Evolutionary conservation across 2,797 vertebrate genomes (phyloP), one percentile per base, ranked within the genome.

Genomic region (Cuniculus paca): DNA sequence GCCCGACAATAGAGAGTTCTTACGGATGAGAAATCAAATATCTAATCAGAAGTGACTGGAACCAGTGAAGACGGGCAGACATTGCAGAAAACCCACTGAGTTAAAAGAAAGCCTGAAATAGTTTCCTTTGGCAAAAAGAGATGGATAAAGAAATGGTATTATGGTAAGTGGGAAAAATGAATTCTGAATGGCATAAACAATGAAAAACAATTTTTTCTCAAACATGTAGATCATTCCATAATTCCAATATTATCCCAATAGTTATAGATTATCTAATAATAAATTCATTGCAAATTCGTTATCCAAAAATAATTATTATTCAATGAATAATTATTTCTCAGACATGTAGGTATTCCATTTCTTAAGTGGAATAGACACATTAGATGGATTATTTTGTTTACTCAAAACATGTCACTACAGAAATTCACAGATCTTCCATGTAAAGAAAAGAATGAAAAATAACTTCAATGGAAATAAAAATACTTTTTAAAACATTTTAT

Each of bases 201-300:
- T 58, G 26, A 94, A 78, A 31, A 80, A 68, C 72, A 82, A 82
- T 48, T 75, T 74, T 94, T 94, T 88, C 83, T 82, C 54, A 87
- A 11, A 45, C 50, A 92, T 58, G 74, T 81, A 72, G 34, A 61
- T 70, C 13, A 75, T 31, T 45, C 42, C 39, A 75, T 45, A 48
- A 75, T 75, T 45, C 26, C 14, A 48, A 14, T 48, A 48, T 75
- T 48, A 75, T 31, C 13, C 72, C 72, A 75, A 31, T 16, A 31
- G 72, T 75, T 31, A 26, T 42, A 24, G 10, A 72, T 72, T 26
- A 75, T 75, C 13, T 14, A 75, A 75, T 48, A 31, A 17, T 7
- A 8, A 48, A 17, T 28, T 48, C 48, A 48, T 28, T 75, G 26
- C 26, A 48, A 75, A 17, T 16, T 75, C 8, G 31, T 72, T 45